phyloP scores from a whole-genome alignment of 1,140 invertebrate genomes.

The Mycetomoellerius zeteki region DNA sequence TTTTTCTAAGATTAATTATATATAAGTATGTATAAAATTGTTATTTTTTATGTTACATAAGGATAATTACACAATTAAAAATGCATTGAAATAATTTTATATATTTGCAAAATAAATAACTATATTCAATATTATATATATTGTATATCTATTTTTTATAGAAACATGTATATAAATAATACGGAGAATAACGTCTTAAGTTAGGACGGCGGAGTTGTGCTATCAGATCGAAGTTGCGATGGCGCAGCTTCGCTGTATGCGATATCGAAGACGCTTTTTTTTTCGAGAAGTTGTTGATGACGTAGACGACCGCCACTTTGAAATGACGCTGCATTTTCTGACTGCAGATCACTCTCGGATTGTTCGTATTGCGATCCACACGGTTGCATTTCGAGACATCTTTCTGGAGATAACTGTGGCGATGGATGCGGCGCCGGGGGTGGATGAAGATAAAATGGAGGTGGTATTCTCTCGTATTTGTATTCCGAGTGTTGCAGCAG shows the following conservation, averaged over 20 bases:
- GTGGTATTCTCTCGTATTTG: slow-evolving; percentile 90
- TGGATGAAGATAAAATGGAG: slow-evolving; percentile 89
- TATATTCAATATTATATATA: neutral
- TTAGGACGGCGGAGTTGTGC: slow-evolving; percentile 86
- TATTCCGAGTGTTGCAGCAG: slow-evolving; percentile 92
- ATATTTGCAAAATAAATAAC: slow-evolving; percentile 37
- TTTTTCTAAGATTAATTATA: slow-evolving; percentile 21
- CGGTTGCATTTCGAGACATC: slow-evolving; percentile 76
- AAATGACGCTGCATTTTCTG: slow-evolving; percentile 91
- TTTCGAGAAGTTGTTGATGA: slow-evolving; percentile 93
- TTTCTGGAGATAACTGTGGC: slow-evolving; percentile 85
- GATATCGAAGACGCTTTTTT: slow-evolving; percentile 97
- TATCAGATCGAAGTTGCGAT: slow-evolving; percentile 88
- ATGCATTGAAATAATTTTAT: slow-evolving; percentile 16
- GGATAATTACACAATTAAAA: slow-evolving; percentile 5
- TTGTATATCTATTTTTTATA: neutral
- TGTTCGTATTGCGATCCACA: slow-evolving; percentile 60
- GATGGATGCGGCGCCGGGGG: slow-evolving; percentile 89
- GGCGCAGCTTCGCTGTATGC: slow-evolving; percentile 95
- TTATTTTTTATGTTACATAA: neutral
- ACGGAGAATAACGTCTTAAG: neutral
- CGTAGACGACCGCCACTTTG: slow-evolving; percentile 86
- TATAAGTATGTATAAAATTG: slow-evolving; percentile 38
- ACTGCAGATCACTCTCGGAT: slow-evolving; percentile 92
- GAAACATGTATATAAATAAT: slow-evolving; percentile 11